Base-by-base conservation (phyloP, 2,888 invertebrate genomes). In the Eupithecia insigniata region DNA sequence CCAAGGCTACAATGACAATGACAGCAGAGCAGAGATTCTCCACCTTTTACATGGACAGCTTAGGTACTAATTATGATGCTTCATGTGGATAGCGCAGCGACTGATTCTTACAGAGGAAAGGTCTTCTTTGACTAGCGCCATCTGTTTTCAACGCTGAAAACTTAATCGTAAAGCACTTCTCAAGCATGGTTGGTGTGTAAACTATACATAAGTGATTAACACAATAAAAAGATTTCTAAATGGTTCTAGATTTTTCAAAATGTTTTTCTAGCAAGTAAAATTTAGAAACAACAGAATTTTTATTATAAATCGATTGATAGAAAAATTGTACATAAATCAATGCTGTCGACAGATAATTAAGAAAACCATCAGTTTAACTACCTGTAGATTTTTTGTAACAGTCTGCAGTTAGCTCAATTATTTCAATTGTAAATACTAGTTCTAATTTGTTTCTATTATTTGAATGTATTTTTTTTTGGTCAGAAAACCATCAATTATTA, bases 61-160 rank as follows among this genome's bases (percentile, higher is more conserved):
- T 14, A 26, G 55, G 22, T 12, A 55, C 26, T 22, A 22, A 3
- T 51, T 12, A n/a, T n/a, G 10, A 22, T 22, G 43, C 46, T 46
- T 6, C 43, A 43, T n/a, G 12, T 55, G 55, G 22, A 26, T 26
- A 55, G 46, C 22, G 55, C 12, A 51, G 22, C n/a, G 22, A 10
- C 22, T 22, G 22, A 22, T 51, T 22, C 51, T 10, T 51, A 51
- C 46, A 51, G 22, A 51, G 22, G 8, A 28, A 60, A 60, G 30
- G 16, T 58, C 5, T 28, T 28, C 8, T 60, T 30, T 60, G 18
- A 32, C n/a, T 32, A 62, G 34, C 61, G 61, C 61, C 61, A 62
- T 62, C 61, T 62, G 12, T 62, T n/a, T 30, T 32, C 10, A 62
- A 32, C 32, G 61, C 34, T 62, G 61, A 62, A 34, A 32, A 62